phyloP scores from a whole-genome alignment of 2,888 invertebrate species.

The Stenichneumon culpator region DNA sequence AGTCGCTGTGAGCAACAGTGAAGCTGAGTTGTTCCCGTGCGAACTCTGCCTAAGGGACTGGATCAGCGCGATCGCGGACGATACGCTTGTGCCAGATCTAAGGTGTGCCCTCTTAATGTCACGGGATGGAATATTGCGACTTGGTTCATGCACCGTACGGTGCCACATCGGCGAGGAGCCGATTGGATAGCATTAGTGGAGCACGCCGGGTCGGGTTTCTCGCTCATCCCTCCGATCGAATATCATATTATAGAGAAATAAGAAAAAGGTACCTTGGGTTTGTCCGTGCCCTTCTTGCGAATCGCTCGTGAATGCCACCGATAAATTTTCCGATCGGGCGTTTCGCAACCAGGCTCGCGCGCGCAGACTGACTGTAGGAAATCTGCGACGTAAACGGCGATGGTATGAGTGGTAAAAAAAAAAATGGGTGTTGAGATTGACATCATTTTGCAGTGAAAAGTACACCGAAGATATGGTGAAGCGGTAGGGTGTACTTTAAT shows the following conservation, averaged over 20 bases:
- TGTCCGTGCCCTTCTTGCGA: slow-evolving; percentile 36
- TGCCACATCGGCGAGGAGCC: not conserved
- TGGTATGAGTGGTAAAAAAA: too few species aligned
- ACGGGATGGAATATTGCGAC: slow-evolving; percentile 67
- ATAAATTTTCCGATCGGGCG: slow-evolving; percentile 44
- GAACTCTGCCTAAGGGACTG: slow-evolving; percentile 68
- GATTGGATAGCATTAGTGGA: slow-evolving; percentile 5
- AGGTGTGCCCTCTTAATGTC: slow-evolving; percentile 74
- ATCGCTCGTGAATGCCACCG: slow-evolving; percentile 43
- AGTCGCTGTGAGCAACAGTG: not conserved
- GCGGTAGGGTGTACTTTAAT: too few species aligned
- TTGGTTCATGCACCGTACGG: slow-evolving; percentile 52
- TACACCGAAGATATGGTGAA: too few species aligned
- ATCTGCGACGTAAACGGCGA: not conserved
- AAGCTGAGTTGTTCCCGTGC: slow-evolving; percentile 65
- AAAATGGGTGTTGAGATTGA: too few species aligned
- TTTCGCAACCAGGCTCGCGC: slow-evolving; percentile 34
- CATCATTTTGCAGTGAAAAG: too few species aligned
- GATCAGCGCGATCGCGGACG: slow-evolving; percentile 67
- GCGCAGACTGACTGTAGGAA: not conserved
- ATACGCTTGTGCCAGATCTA: slow-evolving; percentile 73
- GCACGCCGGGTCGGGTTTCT: slow-evolving; percentile 14
- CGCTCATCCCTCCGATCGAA: slow-evolving; percentile 28
- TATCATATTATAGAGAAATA: slow-evolving; percentile 47
- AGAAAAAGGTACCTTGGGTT: not conserved